Base-by-base conservation (phyloP, 2,888 invertebrate genomes). In the Agrochola lota region DNA sequence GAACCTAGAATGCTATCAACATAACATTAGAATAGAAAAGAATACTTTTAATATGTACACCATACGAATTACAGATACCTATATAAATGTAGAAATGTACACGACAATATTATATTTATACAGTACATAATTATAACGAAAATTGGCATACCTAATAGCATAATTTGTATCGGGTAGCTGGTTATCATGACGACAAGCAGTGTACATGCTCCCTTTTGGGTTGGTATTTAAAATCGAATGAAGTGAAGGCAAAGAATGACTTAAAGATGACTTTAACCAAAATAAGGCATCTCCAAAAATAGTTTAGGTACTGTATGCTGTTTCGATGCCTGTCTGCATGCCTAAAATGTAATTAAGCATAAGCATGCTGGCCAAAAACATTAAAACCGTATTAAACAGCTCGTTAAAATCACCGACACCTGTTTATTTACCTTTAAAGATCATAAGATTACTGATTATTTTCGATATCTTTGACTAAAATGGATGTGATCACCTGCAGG, bases 341-440 rank as follows among this genome's bases (percentile, higher is more conserved):
- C 60, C 74, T 30, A n/a, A 30, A 40, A 52, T 40, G 9, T 43
- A 62, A 52, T 77, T 30, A 43, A n/a, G 49, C 60, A 30, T 30
- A 43, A n/a, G 49, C 60, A 30, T 35, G 23, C 17, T 17, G 11
- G 7, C 30, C 17, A 60, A 74, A 40, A 40, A 35, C 40, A 60
- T 26, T 3, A n/a, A 30, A 17, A 8, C 17, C 11, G 8, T 75
- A 46, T 76, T 63, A 4, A 30, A n/a, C 30, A n/a, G 15, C 30
- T 75, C 43, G 46, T 43, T 43, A 63, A 55, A 77, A 64, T 78
- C 43, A 76, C n/a, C 68, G n/a, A 17, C 66, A 55, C 46, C 35
- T 55, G 55, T 46, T 46, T 76, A 59, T 76, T 74, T 74, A 35
- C 43, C 12, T 66, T 55, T 64, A 23, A 78, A 57, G 43, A 63